Conservation (phyloP, 2,888 invertebrate genomes). For the Conus canariensis region DNA sequence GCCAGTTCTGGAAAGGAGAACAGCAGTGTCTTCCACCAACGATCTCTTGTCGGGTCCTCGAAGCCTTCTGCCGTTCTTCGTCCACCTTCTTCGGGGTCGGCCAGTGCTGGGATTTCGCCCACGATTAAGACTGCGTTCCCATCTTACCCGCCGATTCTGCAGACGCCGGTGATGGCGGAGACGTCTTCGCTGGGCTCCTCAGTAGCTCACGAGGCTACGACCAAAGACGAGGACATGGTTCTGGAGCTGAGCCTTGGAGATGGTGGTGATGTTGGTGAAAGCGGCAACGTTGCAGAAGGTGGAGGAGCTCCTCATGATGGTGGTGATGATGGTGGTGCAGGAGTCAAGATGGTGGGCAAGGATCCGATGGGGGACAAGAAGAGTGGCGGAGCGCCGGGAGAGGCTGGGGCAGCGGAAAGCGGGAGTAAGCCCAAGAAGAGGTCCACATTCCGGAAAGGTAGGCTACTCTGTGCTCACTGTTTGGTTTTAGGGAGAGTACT, state of each 20-base stretch:
- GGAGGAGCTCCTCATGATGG: neutral
- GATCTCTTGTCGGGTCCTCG: neutral
- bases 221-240: neutral
- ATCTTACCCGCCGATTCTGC: neutral
- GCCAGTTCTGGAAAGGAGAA: no score
- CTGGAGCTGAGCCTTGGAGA: neutral
- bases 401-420: neutral
- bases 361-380: neutral
- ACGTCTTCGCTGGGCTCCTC: neutral
- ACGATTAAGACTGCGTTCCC: neutral
- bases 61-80: neutral
- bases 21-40: neutral
- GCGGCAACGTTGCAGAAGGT: neutral
- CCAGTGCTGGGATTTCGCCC: neutral
- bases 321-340: neutral
- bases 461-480: neutral
- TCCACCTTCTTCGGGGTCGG: neutral
- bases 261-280: neutral
- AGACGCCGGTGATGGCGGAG: neutral
- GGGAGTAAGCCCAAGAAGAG: neutral
- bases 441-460: neutral
- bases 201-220: neutral
- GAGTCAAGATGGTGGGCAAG: neutral
- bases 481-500: neutral
- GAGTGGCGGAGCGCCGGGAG: neutral